Conservation (phyloP, 2,797 vertebrate species). For the Gymnothorax reevesii region DNA sequence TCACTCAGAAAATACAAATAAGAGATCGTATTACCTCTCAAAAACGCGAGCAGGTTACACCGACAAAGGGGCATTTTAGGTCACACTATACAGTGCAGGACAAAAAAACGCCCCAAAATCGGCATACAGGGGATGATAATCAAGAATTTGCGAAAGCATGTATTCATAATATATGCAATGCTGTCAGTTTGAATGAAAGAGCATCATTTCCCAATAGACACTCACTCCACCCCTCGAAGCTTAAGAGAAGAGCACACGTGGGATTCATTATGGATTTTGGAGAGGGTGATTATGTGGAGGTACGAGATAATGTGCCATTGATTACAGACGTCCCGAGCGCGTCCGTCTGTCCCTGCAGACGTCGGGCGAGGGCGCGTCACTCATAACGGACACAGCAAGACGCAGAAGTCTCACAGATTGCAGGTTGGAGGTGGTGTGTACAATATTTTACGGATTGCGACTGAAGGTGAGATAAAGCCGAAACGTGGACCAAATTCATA, state of each 20-base stretch:
- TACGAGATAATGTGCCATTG: slow-evolving; percentile 6
- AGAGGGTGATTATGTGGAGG: slow-evolving; percentile 1
- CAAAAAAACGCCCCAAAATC: background rate
- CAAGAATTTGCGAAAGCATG: background rate
- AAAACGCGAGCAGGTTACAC: background rate
- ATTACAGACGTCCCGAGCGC: background rate
- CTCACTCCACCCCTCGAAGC: slow-evolving; percentile 25
- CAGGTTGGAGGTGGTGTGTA: slow-evolving; percentile 17
- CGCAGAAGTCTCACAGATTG: background rate
- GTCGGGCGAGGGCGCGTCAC: background rate
- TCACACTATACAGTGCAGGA: background rate
- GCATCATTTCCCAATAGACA: background rate
- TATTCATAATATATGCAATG: background rate
- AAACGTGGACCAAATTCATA: slow-evolving; percentile 38
- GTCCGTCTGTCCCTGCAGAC: background rate
- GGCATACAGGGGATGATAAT: background rate
- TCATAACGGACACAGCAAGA: background rate
- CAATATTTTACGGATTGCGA: slow-evolving; percentile 46
- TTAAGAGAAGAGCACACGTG: slow-evolving; percentile 36
- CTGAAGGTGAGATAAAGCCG: slow-evolving; percentile 33
- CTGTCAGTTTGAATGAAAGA: background rate
- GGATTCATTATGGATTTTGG: slow-evolving; percentile 44
- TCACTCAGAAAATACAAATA: background rate
- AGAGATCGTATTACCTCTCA: background rate
- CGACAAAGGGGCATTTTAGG: background rate